Percentiles rank a stretch among this genome's conserved stretches.
phyloP scores from a whole-genome alignment of 2,888 invertebrate species.

The Camptogramma bilineatum region DNA sequence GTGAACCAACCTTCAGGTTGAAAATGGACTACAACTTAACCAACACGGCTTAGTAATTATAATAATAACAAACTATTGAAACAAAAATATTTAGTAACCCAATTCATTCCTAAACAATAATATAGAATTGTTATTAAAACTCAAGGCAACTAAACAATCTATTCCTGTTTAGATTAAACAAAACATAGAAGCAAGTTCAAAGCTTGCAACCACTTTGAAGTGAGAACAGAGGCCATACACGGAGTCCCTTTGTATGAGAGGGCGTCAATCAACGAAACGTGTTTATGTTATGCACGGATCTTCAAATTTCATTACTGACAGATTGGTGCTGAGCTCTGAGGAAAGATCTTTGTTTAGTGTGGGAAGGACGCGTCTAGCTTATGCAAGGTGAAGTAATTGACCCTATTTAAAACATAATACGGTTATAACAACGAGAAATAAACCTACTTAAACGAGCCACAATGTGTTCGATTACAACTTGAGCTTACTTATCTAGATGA shows the following conservation, averaged over 20 bases:
- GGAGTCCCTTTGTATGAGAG: constrained; percentile 35
- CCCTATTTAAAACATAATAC: too few relatives aligned
- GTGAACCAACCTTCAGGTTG: background rate
- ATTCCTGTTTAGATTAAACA: constrained; percentile 34
- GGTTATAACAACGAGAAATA: too few relatives aligned
- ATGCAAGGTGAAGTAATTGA: background rate
- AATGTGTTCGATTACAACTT: too few relatives aligned
- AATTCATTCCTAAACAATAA: constrained; percentile 17
- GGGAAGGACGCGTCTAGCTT: background rate
- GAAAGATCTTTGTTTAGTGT: background rate
- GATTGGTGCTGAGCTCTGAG: background rate
- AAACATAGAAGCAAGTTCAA: constrained; percentile 41
- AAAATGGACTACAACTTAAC: background rate
- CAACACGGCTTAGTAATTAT: background rate
- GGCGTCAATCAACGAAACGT: constrained; percentile 34
- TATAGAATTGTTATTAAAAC: constrained; percentile 28
- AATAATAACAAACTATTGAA: constrained; percentile 2
- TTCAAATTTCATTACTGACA: constrained; percentile 30
- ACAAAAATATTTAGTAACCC: constrained; percentile 21
- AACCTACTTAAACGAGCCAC: too few relatives aligned
- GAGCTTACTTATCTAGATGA: too few relatives aligned
- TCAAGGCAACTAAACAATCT: constrained; percentile 40
- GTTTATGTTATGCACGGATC: constrained; percentile 37
- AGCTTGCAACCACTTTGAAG: constrained; percentile 39
- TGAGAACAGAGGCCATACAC: constrained; percentile 31